These are phyloP conservation scores for Candoia aspera DNA, from an alignment of 2,113 vertebrate genomes.

Conservation along the genomic window DNA sequence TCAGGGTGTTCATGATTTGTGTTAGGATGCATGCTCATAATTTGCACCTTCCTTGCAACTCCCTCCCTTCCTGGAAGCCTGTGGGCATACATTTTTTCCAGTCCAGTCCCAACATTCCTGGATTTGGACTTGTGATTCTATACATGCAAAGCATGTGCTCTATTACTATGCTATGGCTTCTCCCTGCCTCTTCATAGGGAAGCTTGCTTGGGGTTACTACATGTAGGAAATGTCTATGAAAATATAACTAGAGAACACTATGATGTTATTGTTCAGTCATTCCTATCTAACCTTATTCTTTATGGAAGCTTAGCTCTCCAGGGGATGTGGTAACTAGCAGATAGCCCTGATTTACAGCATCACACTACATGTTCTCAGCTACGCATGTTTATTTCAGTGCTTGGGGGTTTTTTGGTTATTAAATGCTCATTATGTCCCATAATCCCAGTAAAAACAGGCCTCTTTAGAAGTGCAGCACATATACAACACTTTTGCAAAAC, in stretches of 20 bases:
- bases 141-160: background rate
- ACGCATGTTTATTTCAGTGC: background rate
- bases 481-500: slow-evolving; percentile 42
- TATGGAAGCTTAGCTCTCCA: background rate
- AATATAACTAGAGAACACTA: background rate
- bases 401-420: background rate
- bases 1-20: background rate
- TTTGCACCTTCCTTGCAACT: background rate
- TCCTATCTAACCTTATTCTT: fast-evolving
- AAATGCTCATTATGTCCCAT: slow-evolving; percentile 35
- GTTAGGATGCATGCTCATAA: background rate
- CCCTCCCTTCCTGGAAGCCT: background rate
- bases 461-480: background rate
- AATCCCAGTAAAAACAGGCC: slow-evolving; percentile 37
- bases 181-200: background rate
- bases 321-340: slow-evolving; percentile 13
- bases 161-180: background rate
- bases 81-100: background rate
- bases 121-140: background rate
- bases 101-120: background rate
- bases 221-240: background rate
- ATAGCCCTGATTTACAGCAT: slow-evolving; percentile 13
- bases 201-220: background rate
- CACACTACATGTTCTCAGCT: background rate
- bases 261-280: background rate